These are phyloP conservation scores for Rosalia funebris DNA, from an alignment of 2,888 invertebrate species.

Conservation along the genomic window DNA sequence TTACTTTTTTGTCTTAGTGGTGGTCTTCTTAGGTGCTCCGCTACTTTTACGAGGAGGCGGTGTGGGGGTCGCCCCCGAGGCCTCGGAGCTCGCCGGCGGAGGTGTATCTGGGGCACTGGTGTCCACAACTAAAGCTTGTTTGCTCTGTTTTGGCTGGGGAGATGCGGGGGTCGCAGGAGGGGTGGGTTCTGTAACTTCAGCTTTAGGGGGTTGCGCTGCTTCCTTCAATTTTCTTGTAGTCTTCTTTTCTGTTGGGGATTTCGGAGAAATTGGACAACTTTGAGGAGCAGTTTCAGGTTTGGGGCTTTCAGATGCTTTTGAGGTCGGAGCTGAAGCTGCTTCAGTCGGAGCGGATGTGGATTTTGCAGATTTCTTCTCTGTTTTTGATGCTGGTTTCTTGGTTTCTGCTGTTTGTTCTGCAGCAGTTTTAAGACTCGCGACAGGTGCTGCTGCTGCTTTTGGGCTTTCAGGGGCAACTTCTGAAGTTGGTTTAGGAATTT, in stretches of 20 bases:
- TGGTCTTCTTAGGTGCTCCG: slow-evolving; percentile 51
- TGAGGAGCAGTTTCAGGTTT: slow-evolving; percentile 19
- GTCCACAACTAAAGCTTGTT: slow-evolving; percentile 40
- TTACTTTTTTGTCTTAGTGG: slow-evolving; percentile 50
- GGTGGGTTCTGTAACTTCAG: slow-evolving; percentile 62
- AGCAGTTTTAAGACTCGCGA: not conserved
- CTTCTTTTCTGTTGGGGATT: slow-evolving; percentile 9
- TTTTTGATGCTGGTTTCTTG: slow-evolving; percentile 15
- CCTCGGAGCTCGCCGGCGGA: slow-evolving; percentile 34
- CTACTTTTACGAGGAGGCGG: slow-evolving; percentile 61
- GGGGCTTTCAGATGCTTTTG: slow-evolving; percentile 10
- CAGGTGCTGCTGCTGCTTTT: not conserved
- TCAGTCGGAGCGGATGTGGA: slow-evolving; percentile 51
- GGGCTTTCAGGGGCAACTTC: not conserved
- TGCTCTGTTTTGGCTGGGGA: slow-evolving; percentile 48
- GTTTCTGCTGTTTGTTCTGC: not conserved
- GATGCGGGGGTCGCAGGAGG: slow-evolving; percentile 47
- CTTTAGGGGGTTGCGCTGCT: slow-evolving; percentile 29
- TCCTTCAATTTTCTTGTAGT: slow-evolving; percentile 43
- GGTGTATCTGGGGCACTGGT: slow-evolving; percentile 41
- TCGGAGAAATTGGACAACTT: slow-evolving; percentile 27
- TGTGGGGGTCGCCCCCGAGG: slow-evolving; percentile 39
- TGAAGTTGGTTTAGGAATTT: slow-evolving; percentile 7
- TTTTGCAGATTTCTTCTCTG: slow-evolving; percentile 11
- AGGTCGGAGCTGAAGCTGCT: too few relatives aligned